These are phyloP conservation scores for Trachops cirrhosus DNA, from an alignment of 2,797 vertebrate species.

Conservation along the genomic window DNA sequence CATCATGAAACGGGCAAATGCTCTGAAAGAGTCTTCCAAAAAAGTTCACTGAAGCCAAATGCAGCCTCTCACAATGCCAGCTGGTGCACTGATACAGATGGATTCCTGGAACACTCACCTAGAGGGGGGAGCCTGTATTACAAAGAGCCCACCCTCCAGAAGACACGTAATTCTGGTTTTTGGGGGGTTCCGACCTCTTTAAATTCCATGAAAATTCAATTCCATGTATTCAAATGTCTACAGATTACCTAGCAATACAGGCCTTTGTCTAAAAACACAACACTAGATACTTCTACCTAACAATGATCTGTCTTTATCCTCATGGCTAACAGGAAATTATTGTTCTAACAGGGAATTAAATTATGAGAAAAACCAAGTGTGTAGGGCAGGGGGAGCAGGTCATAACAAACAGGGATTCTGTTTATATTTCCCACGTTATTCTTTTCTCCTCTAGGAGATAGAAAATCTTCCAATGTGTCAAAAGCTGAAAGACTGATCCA, in stretches of 20 bases:
- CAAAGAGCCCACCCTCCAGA: not conserved
- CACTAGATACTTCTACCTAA: not conserved
- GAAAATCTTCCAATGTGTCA: not conserved
- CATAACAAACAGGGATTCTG: not conserved
- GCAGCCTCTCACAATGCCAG: not conserved
- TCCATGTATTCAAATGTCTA: not conserved
- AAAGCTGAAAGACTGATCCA: not conserved
- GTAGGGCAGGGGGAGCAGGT: not conserved
- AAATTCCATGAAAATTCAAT: not conserved
- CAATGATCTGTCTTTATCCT: not conserved
- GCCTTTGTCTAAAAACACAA: not conserved
- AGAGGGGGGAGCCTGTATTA: not conserved
- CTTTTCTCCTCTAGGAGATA: not conserved
- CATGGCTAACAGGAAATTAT: not conserved
- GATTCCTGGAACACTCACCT: not conserved
- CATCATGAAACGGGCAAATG: not conserved
- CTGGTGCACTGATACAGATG: not conserved
- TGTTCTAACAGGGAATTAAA: not conserved
- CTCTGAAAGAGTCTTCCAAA: not conserved
- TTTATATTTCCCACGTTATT: constrained; percentile 11
- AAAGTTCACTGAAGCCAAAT: not conserved
- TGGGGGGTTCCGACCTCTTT: not conserved
- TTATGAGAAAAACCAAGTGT: not conserved
- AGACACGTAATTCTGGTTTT: not conserved
- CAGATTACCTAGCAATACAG: not conserved